Evolutionary conservation across 2,113 vertebrate genomes (phyloP), one percentile per base, ranked within the genome.

Genomic region (Dasypus novemcinctus): DNA sequence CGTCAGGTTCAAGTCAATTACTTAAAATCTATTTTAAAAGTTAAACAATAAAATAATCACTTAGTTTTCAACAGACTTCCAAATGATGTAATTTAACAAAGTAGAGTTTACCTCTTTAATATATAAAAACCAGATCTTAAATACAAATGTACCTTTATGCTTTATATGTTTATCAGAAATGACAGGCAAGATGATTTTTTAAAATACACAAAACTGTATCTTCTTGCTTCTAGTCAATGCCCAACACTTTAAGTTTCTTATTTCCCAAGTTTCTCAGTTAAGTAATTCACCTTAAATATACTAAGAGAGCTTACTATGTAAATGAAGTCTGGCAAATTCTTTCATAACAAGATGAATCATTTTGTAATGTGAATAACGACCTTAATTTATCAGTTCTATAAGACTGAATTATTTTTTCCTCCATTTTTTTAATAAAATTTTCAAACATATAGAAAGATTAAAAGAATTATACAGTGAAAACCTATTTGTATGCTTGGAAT

Each of bases 211-310:
- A 87, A 61, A 72, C 61, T 83, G 8, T 15, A 90, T 63, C 52
- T 41, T 79, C 43, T 43, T 94, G 43, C 18, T 81, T 85, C 69
- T 81, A 38, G n/a, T 46, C 12, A 63, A 94, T 36, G 5, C 66
- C 81, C 81, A 90, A 49, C 6, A 36, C 33, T 88, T 80, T 29
- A 91, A 83, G 18, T 41, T 41, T 94, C 88, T 88, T 61, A 38
- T 90, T 78, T 91, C 75, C n/a, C 41, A 68, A 36, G 63, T 87
- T 91, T 94, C 89, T 82, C 78, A 75, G n/a, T 11, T 80, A 76
- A 33, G n/a, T 63, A 93, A 93, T 94, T 83, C 64, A 85, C 21
- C 80, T 59, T 93, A 95, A 95, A 95, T 93, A 81, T 4, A 91
- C 29, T 21, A 87, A 80, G 38, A 25, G 15, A 91, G 27, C 36